Conservation (phyloP, 2,888 invertebrate genomes). For the Altica lythri region DNA sequence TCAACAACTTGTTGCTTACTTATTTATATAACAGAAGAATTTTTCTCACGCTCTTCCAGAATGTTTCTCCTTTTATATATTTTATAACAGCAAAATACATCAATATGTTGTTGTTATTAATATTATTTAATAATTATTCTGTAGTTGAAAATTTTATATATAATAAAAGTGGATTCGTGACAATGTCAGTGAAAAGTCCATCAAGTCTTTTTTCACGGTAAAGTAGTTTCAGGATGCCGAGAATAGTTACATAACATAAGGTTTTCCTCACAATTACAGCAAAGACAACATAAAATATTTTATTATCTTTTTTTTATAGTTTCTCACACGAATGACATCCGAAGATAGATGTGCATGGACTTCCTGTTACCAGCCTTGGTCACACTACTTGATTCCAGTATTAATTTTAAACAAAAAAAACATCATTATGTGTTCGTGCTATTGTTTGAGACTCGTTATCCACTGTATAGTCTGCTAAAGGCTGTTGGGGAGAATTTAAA, state of each 20-base stretch:
- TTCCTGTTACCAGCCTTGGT: constrained; percentile 50
- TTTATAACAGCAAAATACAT: too few relatives aligned
- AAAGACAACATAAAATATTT: constrained; percentile 46
- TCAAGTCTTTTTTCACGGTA: constrained; percentile 25
- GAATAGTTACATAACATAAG: constrained; percentile 30
- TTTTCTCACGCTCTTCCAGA: too few relatives aligned
- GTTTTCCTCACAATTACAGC: constrained; percentile 42
- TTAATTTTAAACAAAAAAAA: constrained; percentile 48
- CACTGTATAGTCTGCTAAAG: constrained; percentile 16
- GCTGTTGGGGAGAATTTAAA: constrained; percentile 14
- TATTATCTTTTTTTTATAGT: constrained; percentile 50
- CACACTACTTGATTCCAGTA: constrained; percentile 52
- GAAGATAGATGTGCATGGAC: constrained; percentile 53
- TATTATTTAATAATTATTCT: too few relatives aligned
- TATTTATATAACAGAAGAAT: too few relatives aligned
- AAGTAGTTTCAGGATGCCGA: constrained; percentile 15
- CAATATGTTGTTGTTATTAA: too few relatives aligned
- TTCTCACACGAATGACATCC: constrained; percentile 56
- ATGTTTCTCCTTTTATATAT: too few relatives aligned
- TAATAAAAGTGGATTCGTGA: too few relatives aligned
- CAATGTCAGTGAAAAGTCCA: too few relatives aligned
- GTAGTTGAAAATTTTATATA: too few relatives aligned
- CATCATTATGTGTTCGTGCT: constrained; percentile 45
- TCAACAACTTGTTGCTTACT: too few relatives aligned
- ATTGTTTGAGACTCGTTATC: constrained; percentile 35